Conservation (phyloP, 2,888 invertebrate genomes). For the Hymenopus coronatus region DNA sequence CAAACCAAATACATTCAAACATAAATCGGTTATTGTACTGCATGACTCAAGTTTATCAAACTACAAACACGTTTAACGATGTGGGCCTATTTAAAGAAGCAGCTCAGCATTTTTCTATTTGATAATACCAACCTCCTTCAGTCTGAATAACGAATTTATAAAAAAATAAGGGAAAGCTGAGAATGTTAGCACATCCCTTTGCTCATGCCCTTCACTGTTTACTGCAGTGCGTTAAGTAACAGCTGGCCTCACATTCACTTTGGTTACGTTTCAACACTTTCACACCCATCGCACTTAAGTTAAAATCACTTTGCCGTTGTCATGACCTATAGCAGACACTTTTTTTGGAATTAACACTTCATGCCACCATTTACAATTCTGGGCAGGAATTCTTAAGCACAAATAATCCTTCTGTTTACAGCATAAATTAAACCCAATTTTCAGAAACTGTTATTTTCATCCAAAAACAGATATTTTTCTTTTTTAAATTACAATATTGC, state of each 20-base stretch:
- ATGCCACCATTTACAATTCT: neutral
- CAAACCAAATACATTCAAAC: constrained; percentile 18
- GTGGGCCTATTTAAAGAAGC: neutral
- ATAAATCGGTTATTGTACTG: constrained; percentile 11
- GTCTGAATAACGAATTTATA: neutral
- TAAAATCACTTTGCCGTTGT: constrained; percentile 3
- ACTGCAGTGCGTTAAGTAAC: neutral
- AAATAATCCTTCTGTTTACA: neutral
- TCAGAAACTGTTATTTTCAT: neutral
- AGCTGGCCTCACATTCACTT: neutral
- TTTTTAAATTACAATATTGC: constrained; percentile 4
- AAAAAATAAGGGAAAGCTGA: constrained; percentile 6
- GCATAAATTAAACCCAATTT: neutral
- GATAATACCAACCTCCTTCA: neutral
- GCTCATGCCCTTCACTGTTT: neutral
- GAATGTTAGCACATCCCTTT: neutral
- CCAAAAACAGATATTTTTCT: neutral
- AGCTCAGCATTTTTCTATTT: neutral
- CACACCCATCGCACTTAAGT: neutral
- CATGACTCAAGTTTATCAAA: neutral
- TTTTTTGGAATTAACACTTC: neutral
- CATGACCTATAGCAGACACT: constrained; percentile 6
- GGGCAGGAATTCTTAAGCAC: neutral
- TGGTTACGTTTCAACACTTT: constrained; percentile 14
- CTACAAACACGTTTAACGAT: neutral